A percentile compares a stretch with the other conserved stretches of the same genome.
Evolutionary conservation across 2,888 invertebrate species (phyloP).

Genomic region (Hypena proboscidalis): DNA sequence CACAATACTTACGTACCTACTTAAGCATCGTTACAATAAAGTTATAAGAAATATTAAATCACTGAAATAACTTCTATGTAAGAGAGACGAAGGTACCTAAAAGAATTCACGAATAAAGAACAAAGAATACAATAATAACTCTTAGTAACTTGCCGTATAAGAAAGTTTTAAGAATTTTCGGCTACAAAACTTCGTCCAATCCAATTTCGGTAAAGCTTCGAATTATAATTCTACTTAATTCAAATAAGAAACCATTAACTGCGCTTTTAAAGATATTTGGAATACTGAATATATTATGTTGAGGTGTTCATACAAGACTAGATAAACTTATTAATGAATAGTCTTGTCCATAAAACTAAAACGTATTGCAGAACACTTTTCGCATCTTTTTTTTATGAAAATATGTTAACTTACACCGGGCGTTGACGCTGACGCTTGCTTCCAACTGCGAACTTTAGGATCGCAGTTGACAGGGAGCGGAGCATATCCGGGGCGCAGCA

Average conservation of each 20-base stretch:
- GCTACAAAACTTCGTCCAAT: conserved; percentile 40
- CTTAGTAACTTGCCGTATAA: conserved; percentile 37
- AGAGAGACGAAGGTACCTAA: conserved; percentile 30
- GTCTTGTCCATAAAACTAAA: too few relatives aligned
- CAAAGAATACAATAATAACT: conserved; percentile 44
- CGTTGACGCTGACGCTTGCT: too few relatives aligned
- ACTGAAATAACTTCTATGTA: conserved; percentile 24
- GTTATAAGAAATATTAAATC: conserved; percentile 34
- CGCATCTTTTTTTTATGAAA: too few relatives aligned
- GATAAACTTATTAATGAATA: too few relatives aligned
- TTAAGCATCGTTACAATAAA: conserved; percentile 26
- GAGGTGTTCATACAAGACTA: too few relatives aligned
- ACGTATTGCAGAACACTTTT: too few relatives aligned
- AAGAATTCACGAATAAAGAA: conserved; percentile 40
- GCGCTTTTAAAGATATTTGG: too few relatives aligned
- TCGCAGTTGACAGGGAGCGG: too few relatives aligned
- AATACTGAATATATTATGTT: too few relatives aligned
- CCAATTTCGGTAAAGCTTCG: conserved; percentile 41
- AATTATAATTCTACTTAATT: conserved; percentile 41
- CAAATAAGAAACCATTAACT: conserved; percentile 35
- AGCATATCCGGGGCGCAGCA: too few relatives aligned
- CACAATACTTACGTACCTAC: conserved; percentile 17
- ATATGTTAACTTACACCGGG: too few relatives aligned
- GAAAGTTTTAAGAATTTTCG: conserved; percentile 43
- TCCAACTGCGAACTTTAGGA: too few relatives aligned